Conservation (phyloP, 2,797 vertebrate species). For the Megaceryle alcyon region DNA sequence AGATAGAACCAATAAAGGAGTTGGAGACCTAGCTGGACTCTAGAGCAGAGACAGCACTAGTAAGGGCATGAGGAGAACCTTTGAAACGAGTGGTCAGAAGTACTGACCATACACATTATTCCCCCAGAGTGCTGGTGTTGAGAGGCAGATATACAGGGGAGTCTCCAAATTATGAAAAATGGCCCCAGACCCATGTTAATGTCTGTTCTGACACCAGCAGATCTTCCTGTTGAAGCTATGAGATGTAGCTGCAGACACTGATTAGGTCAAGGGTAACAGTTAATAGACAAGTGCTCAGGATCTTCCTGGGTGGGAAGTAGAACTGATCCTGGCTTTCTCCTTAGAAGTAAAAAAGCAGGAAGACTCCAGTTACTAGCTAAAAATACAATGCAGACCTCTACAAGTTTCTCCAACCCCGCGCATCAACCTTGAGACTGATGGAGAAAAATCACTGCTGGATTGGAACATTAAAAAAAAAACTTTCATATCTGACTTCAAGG, state of each 20-base stretch:
- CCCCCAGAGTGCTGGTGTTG: not conserved
- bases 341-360: not conserved
- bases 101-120: not conserved
- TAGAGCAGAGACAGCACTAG: not conserved
- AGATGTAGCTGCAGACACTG: not conserved
- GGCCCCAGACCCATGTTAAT: not conserved
- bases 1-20: rapidly evolving
- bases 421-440: not conserved
- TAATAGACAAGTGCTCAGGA: not conserved
- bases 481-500: slow-evolving; percentile 24
- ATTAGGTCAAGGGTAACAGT: not conserved
- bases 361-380: not conserved
- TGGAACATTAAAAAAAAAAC: not conserved
- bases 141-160: not conserved
- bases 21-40: not conserved
- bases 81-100: not conserved
- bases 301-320: not conserved
- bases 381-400: not conserved
- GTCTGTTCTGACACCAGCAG: not conserved
- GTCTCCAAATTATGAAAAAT: not conserved
- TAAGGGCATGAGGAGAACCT: not conserved
- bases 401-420: not conserved
- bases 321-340: not conserved
- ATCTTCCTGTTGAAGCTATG: not conserved
- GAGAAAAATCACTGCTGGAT: not conserved